Conservation (phyloP, 2,797 vertebrate species). For the Epinephelus awoara region DNA sequence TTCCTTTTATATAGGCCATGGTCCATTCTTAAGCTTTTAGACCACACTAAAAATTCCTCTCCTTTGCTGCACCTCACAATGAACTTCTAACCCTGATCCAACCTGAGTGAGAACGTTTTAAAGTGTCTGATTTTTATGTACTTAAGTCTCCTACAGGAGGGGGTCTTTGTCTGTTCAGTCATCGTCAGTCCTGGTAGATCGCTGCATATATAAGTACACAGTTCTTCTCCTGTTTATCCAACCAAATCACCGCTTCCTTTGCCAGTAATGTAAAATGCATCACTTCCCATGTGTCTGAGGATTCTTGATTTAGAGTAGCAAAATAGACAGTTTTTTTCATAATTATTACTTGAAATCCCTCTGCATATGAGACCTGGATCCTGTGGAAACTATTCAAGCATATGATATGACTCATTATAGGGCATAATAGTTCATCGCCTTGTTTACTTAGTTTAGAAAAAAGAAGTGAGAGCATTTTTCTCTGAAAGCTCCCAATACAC, state of each 20-base stretch:
- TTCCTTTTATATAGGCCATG: neutral
- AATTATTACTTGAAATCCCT: slow-evolving; percentile 52
- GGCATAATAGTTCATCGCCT: slow-evolving; percentile 45
- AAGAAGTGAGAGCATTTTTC: slow-evolving; percentile 47
- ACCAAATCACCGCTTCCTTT: slow-evolving; percentile 38
- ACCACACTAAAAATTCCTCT: neutral
- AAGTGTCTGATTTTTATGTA: neutral
- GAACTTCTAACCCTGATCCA: neutral
- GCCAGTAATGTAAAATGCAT: slow-evolving; percentile 70
- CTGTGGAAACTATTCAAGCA: slow-evolving; percentile 51
- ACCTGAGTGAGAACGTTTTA: neutral
- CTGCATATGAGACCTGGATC: slow-evolving; percentile 28
- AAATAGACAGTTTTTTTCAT: slow-evolving; percentile 50
- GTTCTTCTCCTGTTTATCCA: slow-evolving; percentile 42
- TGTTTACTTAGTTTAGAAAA: slow-evolving; percentile 57
- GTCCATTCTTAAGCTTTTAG: neutral
- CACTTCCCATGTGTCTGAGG: slow-evolving; percentile 37
- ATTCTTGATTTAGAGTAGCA: slow-evolving; percentile 62
- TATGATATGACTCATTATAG: slow-evolving; percentile 52
- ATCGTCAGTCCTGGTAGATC: slow-evolving; percentile 28
- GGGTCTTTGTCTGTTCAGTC: slow-evolving; percentile 2
- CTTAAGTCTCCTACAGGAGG: neutral
- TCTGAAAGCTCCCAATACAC: slow-evolving; percentile 48
- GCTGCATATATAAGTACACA: slow-evolving; percentile 16
- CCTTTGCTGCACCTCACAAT: neutral